These are phyloP conservation scores for Eumacrocentrus americanus DNA, from an alignment of 2,888 invertebrate species.

Conservation along the genomic window DNA sequence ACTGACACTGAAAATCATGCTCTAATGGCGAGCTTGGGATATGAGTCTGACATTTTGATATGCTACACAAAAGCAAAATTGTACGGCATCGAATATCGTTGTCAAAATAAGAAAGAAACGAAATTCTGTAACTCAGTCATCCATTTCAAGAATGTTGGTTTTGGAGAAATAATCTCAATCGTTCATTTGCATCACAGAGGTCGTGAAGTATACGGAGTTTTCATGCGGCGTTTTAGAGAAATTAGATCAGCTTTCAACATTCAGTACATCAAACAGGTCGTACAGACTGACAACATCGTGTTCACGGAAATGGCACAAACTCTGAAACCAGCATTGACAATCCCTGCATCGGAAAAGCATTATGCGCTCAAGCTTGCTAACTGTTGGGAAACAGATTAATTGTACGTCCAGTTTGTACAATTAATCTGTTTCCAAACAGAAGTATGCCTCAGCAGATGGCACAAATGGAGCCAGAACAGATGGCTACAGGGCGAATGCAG, in stretches of 20 bases:
- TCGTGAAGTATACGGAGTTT: not conserved
- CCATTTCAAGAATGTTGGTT: slow-evolving; percentile 4
- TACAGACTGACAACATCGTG: not conserved
- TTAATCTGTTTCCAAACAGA: too few relatives aligned
- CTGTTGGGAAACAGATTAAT: slow-evolving; percentile 2
- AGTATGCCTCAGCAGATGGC: slow-evolving; percentile 58
- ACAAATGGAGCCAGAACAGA: slow-evolving; percentile 53
- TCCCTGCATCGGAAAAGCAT: not conserved
- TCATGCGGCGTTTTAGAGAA: not conserved
- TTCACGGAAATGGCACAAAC: not conserved
- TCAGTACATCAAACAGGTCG: not conserved
- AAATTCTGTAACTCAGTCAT: slow-evolving; percentile 6
- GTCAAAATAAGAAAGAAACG: not conserved
- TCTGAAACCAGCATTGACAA: not conserved
- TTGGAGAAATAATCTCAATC: slow-evolving; percentile 2
- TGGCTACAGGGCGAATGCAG: slow-evolving; percentile 53
- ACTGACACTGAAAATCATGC: not conserved
- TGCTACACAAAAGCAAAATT: not conserved
- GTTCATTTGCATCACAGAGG: not conserved
- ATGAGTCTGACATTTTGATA: not conserved
- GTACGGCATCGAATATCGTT: not conserved
- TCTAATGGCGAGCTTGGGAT: not conserved
- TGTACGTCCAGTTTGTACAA: too few relatives aligned
- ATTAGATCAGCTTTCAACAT: not conserved
- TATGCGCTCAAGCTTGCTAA: not conserved